Conservation (phyloP, 1,140 invertebrate species). For the Lamellibrachia luymesi region DNA sequence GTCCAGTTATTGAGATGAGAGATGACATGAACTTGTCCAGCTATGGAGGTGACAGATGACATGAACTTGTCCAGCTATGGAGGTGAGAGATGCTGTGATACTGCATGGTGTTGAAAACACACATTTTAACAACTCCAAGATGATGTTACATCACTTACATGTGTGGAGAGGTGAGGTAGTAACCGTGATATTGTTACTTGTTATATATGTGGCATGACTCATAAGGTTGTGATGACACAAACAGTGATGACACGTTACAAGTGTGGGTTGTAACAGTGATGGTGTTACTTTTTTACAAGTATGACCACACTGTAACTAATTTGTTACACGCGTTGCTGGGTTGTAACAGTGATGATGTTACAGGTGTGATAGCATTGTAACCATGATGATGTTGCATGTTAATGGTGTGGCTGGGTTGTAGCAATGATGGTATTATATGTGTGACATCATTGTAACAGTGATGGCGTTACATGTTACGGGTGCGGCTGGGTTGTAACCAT, state of each 20-base stretch:
- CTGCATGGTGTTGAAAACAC: background rate
- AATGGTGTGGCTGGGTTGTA: background rate
- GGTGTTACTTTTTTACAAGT: background rate
- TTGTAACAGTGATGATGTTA: no score
- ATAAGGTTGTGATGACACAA: constrained; percentile 85
- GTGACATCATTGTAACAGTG: background rate
- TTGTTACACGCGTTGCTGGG: background rate
- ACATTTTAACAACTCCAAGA: background rate
- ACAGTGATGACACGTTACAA: constrained; percentile 95
- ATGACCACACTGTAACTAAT: background rate
- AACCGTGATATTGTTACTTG: no score
- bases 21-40: no score
- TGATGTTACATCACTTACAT: constrained; percentile 90
- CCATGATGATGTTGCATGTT: background rate
- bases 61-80: constrained; percentile 99
- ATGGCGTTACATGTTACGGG: no score
- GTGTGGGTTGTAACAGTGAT: constrained; percentile 66
- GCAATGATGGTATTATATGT: constrained; percentile 72
- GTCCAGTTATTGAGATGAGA: no score
- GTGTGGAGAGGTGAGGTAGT: background rate
- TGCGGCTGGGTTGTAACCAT: no score
- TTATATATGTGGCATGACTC: background rate
- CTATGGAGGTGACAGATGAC: no score
- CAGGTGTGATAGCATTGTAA: no score
- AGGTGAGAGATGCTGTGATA: constrained; percentile 59